Evolutionary conservation across 2,888 invertebrate genomes (phyloP).

Genomic region (Liodrosophila aerea): DNA sequence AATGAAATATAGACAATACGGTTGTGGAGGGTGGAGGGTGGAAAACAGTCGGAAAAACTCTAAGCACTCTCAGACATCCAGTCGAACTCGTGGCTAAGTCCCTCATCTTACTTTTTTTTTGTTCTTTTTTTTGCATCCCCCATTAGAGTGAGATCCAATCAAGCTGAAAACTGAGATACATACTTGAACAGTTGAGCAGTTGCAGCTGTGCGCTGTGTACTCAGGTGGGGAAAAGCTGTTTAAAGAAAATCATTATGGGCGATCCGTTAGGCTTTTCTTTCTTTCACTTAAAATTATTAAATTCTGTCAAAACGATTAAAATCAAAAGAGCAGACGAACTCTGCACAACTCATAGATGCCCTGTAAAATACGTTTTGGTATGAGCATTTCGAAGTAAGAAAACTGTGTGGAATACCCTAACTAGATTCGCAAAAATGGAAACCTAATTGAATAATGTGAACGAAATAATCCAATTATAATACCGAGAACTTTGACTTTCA

Average conservation of each 20-base stretch:
- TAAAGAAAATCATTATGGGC: conserved; percentile 25
- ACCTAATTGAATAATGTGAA: too few relatives aligned
- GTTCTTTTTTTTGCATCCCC: not conserved
- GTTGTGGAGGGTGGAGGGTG: too few relatives aligned
- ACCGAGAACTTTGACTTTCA: too few relatives aligned
- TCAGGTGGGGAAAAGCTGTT: conserved; percentile 32
- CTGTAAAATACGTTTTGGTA: not conserved
- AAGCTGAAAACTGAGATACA: conserved; percentile 13
- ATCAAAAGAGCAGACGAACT: not conserved
- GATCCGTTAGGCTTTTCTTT: conserved; percentile 11
- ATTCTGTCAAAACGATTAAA: conserved; percentile 54
- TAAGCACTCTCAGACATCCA: not conserved
- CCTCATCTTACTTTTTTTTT: not conserved
- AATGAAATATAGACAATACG: too few relatives aligned
- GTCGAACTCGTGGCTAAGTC: not conserved
- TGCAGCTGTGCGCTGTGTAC: conserved; percentile 16
- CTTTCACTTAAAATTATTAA: conserved; percentile 61
- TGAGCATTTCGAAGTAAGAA: not conserved
- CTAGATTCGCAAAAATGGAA: too few relatives aligned
- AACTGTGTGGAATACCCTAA: too few relatives aligned
- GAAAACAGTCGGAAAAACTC: not conserved
- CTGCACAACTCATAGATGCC: not conserved
- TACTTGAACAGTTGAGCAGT: conserved; percentile 9
- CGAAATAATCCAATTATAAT: too few relatives aligned
- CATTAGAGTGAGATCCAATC: conserved; percentile 15